Conservation (phyloP, 2,113 vertebrate species). For the Dendropsophus ebraccatus region DNA sequence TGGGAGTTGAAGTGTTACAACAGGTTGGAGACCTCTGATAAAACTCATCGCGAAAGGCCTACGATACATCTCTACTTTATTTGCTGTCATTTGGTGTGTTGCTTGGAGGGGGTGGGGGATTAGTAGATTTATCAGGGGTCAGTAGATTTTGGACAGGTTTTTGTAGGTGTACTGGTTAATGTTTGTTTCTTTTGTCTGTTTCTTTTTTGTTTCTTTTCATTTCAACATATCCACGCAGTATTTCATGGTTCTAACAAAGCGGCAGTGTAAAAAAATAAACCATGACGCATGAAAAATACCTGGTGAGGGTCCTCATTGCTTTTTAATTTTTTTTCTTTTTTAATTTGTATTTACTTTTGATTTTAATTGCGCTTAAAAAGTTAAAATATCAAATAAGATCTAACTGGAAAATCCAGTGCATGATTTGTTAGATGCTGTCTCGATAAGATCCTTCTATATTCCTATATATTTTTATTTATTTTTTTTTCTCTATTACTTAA, state of each 20-base stretch:
- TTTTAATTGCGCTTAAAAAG: slow-evolving; percentile 61
- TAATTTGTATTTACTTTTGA: slow-evolving; percentile 54
- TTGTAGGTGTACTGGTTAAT: slow-evolving; percentile 83
- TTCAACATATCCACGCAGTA: slow-evolving; percentile 87
- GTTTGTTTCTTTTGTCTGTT: slow-evolving; percentile 88
- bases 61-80: background rate
- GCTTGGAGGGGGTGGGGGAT: background rate
- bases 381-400: background rate
- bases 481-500: slow-evolving; percentile 69
- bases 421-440: slow-evolving; percentile 75
- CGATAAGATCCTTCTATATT: background rate
- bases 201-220: slow-evolving; percentile 82
- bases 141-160: slow-evolving; percentile 63
- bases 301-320: slow-evolving; percentile 88
- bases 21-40: background rate
- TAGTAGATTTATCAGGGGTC: background rate
- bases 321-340: slow-evolving; percentile 77
- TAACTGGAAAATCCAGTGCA: slow-evolving; percentile 78
- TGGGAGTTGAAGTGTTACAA: background rate
- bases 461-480: background rate
- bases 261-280: slow-evolving; percentile 80
- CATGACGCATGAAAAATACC: slow-evolving; percentile 87
- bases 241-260: slow-evolving; percentile 88
- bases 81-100: background rate
- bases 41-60: too few relatives aligned